Evolutionary conservation across 2,797 vertebrate species (phyloP).

Genomic region (Oceanodroma leucorhoa): DNA sequence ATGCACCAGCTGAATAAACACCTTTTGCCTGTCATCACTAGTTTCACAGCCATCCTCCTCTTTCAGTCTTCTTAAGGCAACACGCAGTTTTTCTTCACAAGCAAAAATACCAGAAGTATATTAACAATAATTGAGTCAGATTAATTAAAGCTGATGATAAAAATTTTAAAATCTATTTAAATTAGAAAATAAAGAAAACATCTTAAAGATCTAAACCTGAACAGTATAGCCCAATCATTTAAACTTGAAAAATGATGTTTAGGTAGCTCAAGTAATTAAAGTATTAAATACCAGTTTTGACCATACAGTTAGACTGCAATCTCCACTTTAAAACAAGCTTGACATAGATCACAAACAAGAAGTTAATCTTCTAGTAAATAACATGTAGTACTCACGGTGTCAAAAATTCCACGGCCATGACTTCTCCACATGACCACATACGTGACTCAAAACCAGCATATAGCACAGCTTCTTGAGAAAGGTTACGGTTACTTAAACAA

Average conservation of each 20-base stretch:
- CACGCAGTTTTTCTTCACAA: neutral
- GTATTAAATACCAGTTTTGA: neutral
- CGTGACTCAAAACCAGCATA: fast-evolving
- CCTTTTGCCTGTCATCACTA: neutral
- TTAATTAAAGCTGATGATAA: neutral
- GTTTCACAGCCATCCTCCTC: neutral
- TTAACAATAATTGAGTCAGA: neutral
- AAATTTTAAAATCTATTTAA: neutral
- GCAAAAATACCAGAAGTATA: neutral
- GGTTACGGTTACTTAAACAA: fast-evolving
- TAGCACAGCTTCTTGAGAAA: fast-evolving
- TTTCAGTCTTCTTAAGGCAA: neutral
- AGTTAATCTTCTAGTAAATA: too few species aligned
- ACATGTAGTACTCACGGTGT: fast-evolving
- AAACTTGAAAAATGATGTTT: neutral
- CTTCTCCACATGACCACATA: fast-evolving
- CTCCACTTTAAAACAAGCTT: neutral
- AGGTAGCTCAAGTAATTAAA: neutral
- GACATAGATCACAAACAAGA: fast-evolving
- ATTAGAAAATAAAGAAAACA: neutral
- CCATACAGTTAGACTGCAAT: neutral
- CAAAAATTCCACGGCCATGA: fast-evolving
- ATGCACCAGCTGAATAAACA: neutral
- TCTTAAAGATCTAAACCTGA: neutral
- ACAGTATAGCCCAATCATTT: fast-evolving